Base-by-base conservation (phyloP, 2,888 invertebrate genomes). In the Leptarthrus brevirostris region DNA sequence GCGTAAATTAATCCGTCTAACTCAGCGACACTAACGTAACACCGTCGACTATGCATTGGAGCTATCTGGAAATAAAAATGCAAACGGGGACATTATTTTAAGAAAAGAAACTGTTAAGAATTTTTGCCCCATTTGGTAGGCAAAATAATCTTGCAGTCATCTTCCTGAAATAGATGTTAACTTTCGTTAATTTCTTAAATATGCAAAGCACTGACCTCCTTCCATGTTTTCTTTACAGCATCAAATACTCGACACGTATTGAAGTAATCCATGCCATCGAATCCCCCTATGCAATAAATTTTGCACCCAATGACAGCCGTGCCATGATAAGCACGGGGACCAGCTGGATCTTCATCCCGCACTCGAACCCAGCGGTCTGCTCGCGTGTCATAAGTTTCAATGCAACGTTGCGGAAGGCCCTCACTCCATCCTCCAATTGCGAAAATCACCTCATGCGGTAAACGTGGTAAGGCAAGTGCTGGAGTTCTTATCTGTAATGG, bases 281-380 rank as follows among this genome's bases (percentile, higher is more conserved):
- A 97, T 3, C 97, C 97, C 0, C 97, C 97, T 77, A 97, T 92
- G 3, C 95, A 91, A 84, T 93, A 96, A 77, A 97, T 94, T 80
- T 92, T 90, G 78, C 89, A 89, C 0, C 92, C 94, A 0, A 97
- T 88, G 0, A 96, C 94, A 0, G 94, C 95, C 0, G 95, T 93
- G n/a, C 96, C 96, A 81, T 97, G 97, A 83, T 97, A 97, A 0
- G 96, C 96, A 70, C 96, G 88, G 0, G 96, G 93, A 22, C 95
- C 95, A 10, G 89, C 89, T 2, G 93, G 91, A 84, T 95, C 95
- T 53, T 92, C 92, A 80, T 94, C 92, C 16, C 79, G 79, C 22
- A 84, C 83, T 69, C 81, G 81, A 64, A 95, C 92, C 95, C 96
- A 96, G 56, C 95, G 89, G 85, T 96, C 95, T 0, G 95, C 95